Percentiles rank a stretch among this genome's conserved stretches.
These are phyloP conservation scores for Ephydatia muelleri DNA, from an alignment of 37 sponge, comb jelly and placozoan species.

Conservation along the genomic window DNA sequence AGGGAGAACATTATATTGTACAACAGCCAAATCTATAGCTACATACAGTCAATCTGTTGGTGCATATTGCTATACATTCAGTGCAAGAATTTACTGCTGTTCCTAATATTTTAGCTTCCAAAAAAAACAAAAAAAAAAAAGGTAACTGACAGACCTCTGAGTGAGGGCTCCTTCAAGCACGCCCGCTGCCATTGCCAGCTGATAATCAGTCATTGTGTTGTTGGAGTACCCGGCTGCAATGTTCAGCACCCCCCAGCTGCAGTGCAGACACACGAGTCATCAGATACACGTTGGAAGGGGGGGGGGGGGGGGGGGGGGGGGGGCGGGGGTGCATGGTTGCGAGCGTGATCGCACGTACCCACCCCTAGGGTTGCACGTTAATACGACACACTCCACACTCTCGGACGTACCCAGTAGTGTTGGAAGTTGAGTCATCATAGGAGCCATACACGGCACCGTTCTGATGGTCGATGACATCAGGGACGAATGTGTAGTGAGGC, in stretches of 20 bases:
- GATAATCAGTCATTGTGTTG: not conserved
- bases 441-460: not conserved
- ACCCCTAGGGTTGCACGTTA: too few species aligned
- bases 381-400: not conserved
- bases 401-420: not conserved
- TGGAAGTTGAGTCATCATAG: not conserved
- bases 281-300: too few species aligned
- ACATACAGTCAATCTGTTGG: not conserved
- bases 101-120: too few species aligned
- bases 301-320: too few species aligned
- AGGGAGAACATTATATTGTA: not conserved
- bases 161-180: constrained; percentile 52
- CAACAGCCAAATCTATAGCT: too few species aligned
- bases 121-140: too few species aligned
- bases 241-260: constrained; percentile 48
- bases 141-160: constrained; percentile 27
- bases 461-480: not conserved
- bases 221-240: constrained; percentile 33
- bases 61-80: too few species aligned
- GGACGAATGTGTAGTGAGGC: not conserved
- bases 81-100: too few species aligned
- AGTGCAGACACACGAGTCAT: not conserved
- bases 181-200: constrained; percentile 47
- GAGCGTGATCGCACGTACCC: too few species aligned
- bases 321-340: too few species aligned